Conservation (phyloP, 2,113 vertebrate species). For the Peromyscus leucopus region DNA sequence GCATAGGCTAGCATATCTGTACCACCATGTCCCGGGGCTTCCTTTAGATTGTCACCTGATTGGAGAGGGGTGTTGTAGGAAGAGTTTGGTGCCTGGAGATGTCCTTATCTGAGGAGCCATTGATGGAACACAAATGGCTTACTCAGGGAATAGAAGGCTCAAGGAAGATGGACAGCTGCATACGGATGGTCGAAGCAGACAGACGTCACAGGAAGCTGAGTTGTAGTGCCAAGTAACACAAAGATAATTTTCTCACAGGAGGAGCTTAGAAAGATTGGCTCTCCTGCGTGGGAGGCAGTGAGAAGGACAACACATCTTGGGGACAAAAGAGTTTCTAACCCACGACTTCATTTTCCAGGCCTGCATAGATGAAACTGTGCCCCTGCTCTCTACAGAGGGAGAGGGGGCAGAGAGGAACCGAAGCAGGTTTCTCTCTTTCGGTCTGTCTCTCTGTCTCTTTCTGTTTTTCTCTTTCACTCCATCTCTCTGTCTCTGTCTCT, state of each 20-base stretch:
- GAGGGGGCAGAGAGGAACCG: neutral
- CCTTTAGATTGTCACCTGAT: neutral
- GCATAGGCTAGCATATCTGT: constrained; percentile 39
- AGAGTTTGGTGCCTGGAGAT: neutral
- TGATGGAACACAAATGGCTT: neutral
- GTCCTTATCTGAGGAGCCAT: constrained; percentile 1
- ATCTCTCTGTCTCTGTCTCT: neutral
- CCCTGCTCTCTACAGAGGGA: neutral
- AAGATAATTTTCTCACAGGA: neutral
- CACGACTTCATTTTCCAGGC: neutral
- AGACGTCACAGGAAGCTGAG: constrained; percentile 31
- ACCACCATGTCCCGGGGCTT: neutral
- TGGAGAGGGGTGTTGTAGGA: neutral
- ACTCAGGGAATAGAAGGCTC: neutral
- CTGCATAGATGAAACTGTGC: neutral
- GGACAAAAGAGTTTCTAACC: neutral
- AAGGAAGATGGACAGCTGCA: constrained; percentile 12
- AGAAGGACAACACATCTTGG: neutral
- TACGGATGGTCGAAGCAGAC: neutral
- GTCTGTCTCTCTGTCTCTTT: neutral
- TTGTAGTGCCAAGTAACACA: constrained; percentile 47
- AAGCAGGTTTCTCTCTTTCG: neutral
- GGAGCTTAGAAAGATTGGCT: neutral
- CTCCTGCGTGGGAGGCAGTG: neutral
- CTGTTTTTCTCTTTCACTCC: neutral